phyloP scores from a whole-genome alignment of 2,113 vertebrate species.

The Engystomops pustulosus region DNA sequence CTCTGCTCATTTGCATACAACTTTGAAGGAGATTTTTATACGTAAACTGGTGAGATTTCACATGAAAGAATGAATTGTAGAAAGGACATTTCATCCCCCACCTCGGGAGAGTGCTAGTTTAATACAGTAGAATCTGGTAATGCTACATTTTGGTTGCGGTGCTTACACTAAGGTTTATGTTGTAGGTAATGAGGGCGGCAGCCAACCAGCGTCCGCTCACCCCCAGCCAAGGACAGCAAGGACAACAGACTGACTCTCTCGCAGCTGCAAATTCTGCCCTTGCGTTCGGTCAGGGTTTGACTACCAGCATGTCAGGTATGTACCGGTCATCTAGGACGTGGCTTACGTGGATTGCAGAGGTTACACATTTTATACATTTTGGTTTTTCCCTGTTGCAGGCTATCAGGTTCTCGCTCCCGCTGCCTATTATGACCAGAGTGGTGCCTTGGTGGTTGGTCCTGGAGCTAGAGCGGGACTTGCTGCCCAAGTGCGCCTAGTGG shows the following conservation, averaged over 20 bases:
- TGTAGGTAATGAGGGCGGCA: slow-evolving; percentile 91
- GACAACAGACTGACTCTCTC: slow-evolving; percentile 91
- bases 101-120: too few relatives aligned
- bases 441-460: slow-evolving; percentile 92
- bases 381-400: slow-evolving; percentile 71
- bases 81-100: too few relatives aligned
- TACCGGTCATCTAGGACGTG: too few relatives aligned
- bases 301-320: slow-evolving; percentile 91
- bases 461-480: slow-evolving; percentile 88
- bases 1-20: too few relatives aligned
- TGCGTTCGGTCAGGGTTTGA: slow-evolving; percentile 88
- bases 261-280: slow-evolving; percentile 90
- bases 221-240: slow-evolving; percentile 91
- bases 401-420: slow-evolving; percentile 95
- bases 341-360: too few relatives aligned
- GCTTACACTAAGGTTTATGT: not conserved
- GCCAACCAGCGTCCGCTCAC: slow-evolving; percentile 92
- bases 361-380: too few relatives aligned
- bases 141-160: too few relatives aligned
- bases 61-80: too few relatives aligned
- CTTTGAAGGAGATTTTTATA: too few relatives aligned
- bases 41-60: too few relatives aligned
- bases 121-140: too few relatives aligned
- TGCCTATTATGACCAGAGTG: slow-evolving; percentile 96
- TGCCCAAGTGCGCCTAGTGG: slow-evolving; percentile 90